Percentiles rank a stretch among this genome's conserved stretches.
Conservation (phyloP, 2,113 vertebrate genomes). For the Hirundichthys speculiger region DNA sequence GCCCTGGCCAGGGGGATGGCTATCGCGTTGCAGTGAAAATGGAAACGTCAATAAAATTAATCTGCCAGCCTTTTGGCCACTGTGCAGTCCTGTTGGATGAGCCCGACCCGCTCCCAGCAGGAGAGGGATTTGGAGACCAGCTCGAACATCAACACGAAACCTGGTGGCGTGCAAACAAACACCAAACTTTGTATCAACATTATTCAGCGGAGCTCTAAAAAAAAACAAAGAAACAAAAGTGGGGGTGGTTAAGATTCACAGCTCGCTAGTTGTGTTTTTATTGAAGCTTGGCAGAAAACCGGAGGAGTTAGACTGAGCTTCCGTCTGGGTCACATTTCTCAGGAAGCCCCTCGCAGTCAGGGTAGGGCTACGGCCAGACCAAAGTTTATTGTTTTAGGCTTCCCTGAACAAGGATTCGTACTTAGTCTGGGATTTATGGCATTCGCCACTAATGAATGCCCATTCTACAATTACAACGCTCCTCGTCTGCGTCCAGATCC, state of each 20-base stretch:
- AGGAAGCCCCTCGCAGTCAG: constrained; percentile 86
- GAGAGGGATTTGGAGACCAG: constrained; percentile 75
- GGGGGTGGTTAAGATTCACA: constrained; percentile 69
- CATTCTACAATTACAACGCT: constrained; percentile 94
- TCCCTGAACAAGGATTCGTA: constrained; percentile 97
- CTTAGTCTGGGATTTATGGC: constrained; percentile 97
- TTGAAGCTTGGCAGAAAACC: constrained; percentile 73
- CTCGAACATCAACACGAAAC: constrained; percentile 74
- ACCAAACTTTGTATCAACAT: constrained; percentile 69
- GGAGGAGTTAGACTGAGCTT: constrained; percentile 71
- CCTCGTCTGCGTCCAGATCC: constrained; percentile 86
- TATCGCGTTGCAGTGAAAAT: constrained; percentile 99
- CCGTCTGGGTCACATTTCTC: constrained; percentile 86
- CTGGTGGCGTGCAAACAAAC: constrained; percentile 67
- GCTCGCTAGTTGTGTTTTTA: constrained; percentile 75
- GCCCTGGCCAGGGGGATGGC: constrained; percentile 88
- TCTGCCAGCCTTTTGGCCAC: constrained; percentile 95
- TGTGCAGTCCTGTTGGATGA: constrained; percentile 79
- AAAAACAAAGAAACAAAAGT: constrained; percentile 52
- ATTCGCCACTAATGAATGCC: constrained; percentile 97
- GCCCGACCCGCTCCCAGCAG: constrained; percentile 77
- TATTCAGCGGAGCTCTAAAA: constrained; percentile 68
- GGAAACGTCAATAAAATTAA: constrained; percentile 99
- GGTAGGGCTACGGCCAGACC: constrained; percentile 82
- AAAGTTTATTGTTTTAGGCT: constrained; percentile 98